phyloP scores from a whole-genome alignment of 2,888 invertebrate species.

The Sclerodermus sp. region DNA sequence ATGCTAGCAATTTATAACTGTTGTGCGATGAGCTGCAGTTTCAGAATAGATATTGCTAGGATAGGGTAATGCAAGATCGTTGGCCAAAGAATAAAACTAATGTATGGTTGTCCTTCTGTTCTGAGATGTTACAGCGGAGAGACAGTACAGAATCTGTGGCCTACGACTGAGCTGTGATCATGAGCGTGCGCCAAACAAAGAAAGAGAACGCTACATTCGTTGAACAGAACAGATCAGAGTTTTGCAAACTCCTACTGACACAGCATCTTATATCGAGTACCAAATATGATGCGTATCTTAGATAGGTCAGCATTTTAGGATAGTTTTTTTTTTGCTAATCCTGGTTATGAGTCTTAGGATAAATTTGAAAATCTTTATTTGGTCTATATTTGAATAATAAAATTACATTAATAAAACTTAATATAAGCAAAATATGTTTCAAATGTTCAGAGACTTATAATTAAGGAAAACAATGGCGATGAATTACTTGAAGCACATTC shows the following conservation, averaged over 20 bases:
- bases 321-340: slow-evolving; percentile 38
- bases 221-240: slow-evolving; percentile 55
- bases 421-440: no score
- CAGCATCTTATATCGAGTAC: slow-evolving; percentile 51
- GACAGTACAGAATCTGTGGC: slow-evolving; percentile 58
- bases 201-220: slow-evolving; percentile 56
- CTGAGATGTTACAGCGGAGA: slow-evolving; percentile 61
- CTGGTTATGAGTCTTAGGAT: slow-evolving; percentile 43
- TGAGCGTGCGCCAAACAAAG: slow-evolving; percentile 57
- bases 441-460: slow-evolving; percentile 48
- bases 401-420: no score
- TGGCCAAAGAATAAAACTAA: slow-evolving; percentile 56
- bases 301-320: slow-evolving; percentile 58
- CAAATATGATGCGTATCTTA: slow-evolving; percentile 47
- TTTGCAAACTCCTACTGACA: slow-evolving; percentile 51
- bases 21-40: slow-evolving; percentile 32
- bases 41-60: slow-evolving; percentile 39
- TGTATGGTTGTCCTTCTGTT: slow-evolving; percentile 61
- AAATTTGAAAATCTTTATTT: slow-evolving; percentile 7
- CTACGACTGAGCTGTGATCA: slow-evolving; percentile 58
- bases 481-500: not conserved
- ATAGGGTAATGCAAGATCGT: slow-evolving; percentile 45
- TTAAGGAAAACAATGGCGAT: slow-evolving; percentile 49
- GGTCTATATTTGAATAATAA: no score
- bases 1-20: slow-evolving; percentile 34